Evolutionary conservation across 2,797 vertebrate species (phyloP).

Genomic region (Poeciliopsis gracilis): DNA sequence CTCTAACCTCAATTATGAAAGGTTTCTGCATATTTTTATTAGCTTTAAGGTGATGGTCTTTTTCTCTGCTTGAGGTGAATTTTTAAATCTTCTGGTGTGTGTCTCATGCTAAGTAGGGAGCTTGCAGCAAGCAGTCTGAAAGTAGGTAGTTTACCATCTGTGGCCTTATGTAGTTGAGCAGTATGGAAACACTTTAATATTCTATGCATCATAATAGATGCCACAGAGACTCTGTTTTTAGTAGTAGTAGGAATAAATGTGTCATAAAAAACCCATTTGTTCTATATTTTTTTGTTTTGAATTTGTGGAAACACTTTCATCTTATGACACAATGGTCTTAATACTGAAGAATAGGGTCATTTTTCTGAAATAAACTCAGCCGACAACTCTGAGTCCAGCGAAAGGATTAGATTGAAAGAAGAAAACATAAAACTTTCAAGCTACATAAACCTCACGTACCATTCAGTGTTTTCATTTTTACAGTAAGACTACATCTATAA

Average conservation of each 20-base stretch:
- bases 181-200: background rate
- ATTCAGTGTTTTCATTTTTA: constrained; percentile 14
- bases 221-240: background rate
- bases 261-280: background rate
- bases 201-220: background rate
- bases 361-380: constrained; percentile 26
- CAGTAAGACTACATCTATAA: background rate
- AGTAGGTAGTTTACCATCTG: constrained; percentile 15
- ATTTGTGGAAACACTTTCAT: background rate
- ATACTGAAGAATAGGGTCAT: constrained; percentile 4
- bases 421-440: constrained; percentile 8
- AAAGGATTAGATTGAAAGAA: constrained; percentile 15
- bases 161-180: background rate
- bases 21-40: constrained; percentile 47
- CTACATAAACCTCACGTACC: background rate
- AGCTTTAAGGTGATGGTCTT: constrained; percentile 25
- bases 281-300: background rate
- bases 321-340: too few relatives aligned
- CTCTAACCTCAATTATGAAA: constrained; percentile 71
- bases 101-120: background rate
- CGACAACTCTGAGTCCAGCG: constrained; percentile 22
- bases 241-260: background rate
- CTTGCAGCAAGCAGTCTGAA: constrained; percentile 22
- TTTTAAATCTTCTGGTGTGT: constrained; percentile 24
- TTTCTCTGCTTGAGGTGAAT: constrained; percentile 25